Evolutionary conservation across 1,140 invertebrate species (phyloP).

Genomic region (Spodoptera litura): DNA sequence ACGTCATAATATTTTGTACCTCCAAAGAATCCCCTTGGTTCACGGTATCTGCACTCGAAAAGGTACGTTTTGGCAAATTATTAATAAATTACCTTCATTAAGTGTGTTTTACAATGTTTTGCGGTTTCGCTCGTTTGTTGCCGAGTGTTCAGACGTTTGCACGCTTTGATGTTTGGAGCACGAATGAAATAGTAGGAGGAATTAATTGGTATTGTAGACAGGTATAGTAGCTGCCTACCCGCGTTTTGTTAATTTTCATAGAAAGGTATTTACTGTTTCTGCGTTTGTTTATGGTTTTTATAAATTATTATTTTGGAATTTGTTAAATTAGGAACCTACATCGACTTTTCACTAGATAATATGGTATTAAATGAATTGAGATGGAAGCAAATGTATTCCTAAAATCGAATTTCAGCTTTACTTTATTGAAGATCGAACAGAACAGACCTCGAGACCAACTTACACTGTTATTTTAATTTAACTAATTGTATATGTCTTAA

Average conservation of each 20-base stretch:
- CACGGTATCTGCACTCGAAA: constrained; percentile 44
- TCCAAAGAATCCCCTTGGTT: constrained; percentile 3
- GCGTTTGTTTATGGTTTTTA: neutral
- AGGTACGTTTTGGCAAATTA: constrained; percentile 63
- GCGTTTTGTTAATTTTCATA: neutral
- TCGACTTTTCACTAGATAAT: too few relatives aligned
- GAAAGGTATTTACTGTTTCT: neutral
- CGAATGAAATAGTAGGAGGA: constrained; percentile 35
- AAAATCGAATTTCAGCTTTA: too few relatives aligned
- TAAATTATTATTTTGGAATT: neutral
- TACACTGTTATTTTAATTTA: too few relatives aligned
- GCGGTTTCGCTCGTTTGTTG: constrained; percentile 64
- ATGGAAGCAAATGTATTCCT: too few relatives aligned
- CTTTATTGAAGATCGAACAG: too few relatives aligned
- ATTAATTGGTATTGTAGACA: constrained; percentile 28
- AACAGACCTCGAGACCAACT: too few relatives aligned
- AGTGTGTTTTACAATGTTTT: constrained; percentile 68
- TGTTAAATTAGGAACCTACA: too few relatives aligned
- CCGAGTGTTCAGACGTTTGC: constrained; percentile 57
- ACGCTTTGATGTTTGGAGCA: constrained; percentile 57
- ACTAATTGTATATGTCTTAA: too few relatives aligned
- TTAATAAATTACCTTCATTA: constrained; percentile 76
- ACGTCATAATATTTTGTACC: neutral
- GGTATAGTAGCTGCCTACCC: neutral
- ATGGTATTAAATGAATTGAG: too few relatives aligned